Percentiles rank a stretch among this genome's conserved stretches.
phyloP scores from a whole-genome alignment of 2,888 invertebrate species.

The Trissolcus brochymenae region DNA sequence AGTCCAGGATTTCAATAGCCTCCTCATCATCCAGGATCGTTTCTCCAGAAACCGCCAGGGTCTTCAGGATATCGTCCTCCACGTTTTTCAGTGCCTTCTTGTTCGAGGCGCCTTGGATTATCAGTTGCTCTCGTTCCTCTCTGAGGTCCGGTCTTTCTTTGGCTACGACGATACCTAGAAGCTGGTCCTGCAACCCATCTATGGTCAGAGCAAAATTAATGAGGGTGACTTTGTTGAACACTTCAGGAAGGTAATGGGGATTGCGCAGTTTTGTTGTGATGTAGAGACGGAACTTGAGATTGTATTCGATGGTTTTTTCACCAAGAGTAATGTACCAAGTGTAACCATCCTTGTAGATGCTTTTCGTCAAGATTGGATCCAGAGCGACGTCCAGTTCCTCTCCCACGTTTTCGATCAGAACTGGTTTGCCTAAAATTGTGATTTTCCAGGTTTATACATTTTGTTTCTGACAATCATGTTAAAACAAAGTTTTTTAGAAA shows the following conservation, averaged over 20 bases:
- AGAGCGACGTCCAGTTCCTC: conserved; percentile 88
- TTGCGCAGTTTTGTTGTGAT: conserved; percentile 90
- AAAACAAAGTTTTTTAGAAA: no score
- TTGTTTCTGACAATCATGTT: conserved; percentile 4
- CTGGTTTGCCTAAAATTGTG: conserved; percentile 79
- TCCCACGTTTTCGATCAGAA: conserved; percentile 85
- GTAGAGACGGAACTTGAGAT: conserved; percentile 85
- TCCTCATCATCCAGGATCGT: conserved; percentile 94
- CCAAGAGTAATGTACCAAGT: conserved; percentile 86
- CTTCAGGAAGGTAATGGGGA: conserved; percentile 90
- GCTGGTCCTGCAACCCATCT: conserved; percentile 89
- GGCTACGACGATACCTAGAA: conserved; percentile 89
- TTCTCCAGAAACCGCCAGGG: conserved; percentile 88
- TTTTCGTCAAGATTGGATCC: conserved; percentile 86
- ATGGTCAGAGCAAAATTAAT: conserved; percentile 90
- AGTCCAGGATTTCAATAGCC: conserved; percentile 91
- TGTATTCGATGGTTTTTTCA: conserved; percentile 87
- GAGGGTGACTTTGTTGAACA: conserved; percentile 88
- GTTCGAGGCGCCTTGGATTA: conserved; percentile 88
- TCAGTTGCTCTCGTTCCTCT: conserved; percentile 86
- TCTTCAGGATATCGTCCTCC: conserved; percentile 92
- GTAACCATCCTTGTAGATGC: conserved; percentile 85
- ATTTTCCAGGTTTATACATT: not conserved
- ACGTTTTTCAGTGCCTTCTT: conserved; percentile 86
- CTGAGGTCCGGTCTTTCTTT: conserved; percentile 91